A percentile compares a stretch with the other conserved stretches of the same genome.
phyloP scores from a whole-genome alignment of 2,797 vertebrate species.

The Hirundo rustica region DNA sequence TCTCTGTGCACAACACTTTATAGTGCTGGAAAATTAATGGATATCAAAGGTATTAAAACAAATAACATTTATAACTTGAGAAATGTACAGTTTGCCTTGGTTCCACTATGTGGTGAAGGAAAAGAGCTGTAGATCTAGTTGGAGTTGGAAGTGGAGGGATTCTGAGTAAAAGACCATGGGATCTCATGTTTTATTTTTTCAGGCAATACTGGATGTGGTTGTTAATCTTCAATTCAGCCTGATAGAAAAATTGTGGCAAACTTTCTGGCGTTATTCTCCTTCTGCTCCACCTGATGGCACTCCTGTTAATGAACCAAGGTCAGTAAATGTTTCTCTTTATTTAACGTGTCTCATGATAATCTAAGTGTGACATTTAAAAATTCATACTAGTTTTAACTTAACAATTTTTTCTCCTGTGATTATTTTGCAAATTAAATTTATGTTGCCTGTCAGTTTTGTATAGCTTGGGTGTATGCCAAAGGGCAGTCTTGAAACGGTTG shows the following conservation, averaged over 20 bases:
- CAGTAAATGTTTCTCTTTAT: constrained; percentile 23
- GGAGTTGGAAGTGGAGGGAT: background rate
- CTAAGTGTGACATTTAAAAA: background rate
- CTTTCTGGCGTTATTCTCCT: constrained; percentile 85
- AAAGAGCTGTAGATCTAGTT: background rate
- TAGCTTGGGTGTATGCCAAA: background rate
- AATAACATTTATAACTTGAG: background rate
- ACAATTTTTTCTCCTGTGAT: constrained; percentile 14
- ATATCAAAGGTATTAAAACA: background rate
- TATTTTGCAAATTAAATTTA: constrained; percentile 18
- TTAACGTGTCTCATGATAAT: background rate
- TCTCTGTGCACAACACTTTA: background rate
- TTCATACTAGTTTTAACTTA: background rate
- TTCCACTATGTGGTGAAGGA: background rate
- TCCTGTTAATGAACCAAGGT: constrained; percentile 80
- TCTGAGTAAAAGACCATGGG: background rate
- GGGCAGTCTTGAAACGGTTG: background rate
- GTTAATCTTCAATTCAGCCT: constrained; percentile 85
- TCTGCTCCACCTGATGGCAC: constrained; percentile 79
- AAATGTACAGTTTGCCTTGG: background rate
- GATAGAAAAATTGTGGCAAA: constrained; percentile 86
- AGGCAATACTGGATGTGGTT: constrained; percentile 85
- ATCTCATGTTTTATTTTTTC: constrained; percentile 27
- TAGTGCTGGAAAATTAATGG: background rate
- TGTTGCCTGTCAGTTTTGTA: background rate